These are phyloP conservation scores for Bufo gargarizans DNA, from an alignment of 2,113 vertebrate species.

Conservation along the genomic window DNA sequence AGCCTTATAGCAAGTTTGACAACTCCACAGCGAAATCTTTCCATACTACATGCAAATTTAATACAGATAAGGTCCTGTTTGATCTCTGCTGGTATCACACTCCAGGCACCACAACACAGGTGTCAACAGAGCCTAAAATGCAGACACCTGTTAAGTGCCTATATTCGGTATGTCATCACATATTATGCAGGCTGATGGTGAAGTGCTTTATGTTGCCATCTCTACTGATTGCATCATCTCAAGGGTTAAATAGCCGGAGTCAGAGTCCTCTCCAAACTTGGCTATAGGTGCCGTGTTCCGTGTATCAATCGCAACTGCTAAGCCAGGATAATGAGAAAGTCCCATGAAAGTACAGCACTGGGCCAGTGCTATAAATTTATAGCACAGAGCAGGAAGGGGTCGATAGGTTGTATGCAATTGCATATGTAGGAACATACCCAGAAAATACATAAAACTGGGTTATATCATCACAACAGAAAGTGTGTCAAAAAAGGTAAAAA, in stretches of 20 bases:
- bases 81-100: too few relatives aligned
- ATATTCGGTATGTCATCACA: too few relatives aligned
- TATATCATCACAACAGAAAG: not conserved
- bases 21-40: too few relatives aligned
- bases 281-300: not conserved
- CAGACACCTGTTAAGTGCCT: too few relatives aligned
- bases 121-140: too few relatives aligned
- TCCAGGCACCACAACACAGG: too few relatives aligned
- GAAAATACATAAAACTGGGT: not conserved
- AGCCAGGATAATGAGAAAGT: too few relatives aligned
- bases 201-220: not conserved
- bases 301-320: too few relatives aligned
- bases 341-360: too few relatives aligned
- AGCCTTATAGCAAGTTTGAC: too few relatives aligned
- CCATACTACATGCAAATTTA: too few relatives aligned
- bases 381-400: not conserved
- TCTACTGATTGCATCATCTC: conserved; percentile 9
- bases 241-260: not conserved
- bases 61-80: too few relatives aligned
- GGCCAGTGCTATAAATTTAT: not conserved
- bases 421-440: not conserved
- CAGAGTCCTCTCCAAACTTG: not conserved
- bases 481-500: not conserved
- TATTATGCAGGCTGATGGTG: not conserved
- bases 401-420: not conserved